Evolutionary conservation across 2,888 invertebrate genomes (phyloP).

Genomic region (Stenichneumon culpator): DNA sequence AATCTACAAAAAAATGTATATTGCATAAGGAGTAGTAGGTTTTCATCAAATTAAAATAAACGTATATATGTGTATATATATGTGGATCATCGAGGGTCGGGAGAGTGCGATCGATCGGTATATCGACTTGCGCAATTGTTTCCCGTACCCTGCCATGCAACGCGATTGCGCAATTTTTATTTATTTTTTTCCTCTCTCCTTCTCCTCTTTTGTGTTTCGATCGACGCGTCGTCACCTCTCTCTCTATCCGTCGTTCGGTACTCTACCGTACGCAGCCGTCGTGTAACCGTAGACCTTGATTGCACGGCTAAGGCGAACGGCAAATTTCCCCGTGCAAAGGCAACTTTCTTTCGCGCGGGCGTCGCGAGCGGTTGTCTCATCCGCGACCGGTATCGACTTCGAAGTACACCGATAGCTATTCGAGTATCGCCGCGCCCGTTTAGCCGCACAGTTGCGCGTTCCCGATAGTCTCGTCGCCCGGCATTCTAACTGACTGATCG

Average conservation of each 20-base stretch:
- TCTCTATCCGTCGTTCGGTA: neutral
- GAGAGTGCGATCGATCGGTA: constrained; percentile 60
- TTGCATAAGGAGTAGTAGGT: too few species aligned
- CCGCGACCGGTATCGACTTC: constrained; percentile 39
- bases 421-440: constrained; percentile 41
- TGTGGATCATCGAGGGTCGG: constrained; percentile 9
- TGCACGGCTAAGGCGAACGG: constrained; percentile 5
- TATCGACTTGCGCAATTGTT: constrained; percentile 64
- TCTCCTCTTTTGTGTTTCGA: constrained; percentile 36
- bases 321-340: constrained; percentile 60
- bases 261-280: neutral
- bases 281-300: neutral
- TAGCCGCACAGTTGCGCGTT: constrained; percentile 29
- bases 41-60: too few species aligned
- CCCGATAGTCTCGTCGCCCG: neutral
- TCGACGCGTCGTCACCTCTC: constrained; percentile 31
- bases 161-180: constrained; percentile 57
- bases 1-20: too few species aligned
- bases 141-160: constrained; percentile 45
- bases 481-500: neutral
- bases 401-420: constrained; percentile 33
- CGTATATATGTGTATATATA: neutral
- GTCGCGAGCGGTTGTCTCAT: constrained; percentile 49
- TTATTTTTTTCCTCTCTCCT: constrained; percentile 13
- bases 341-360: constrained; percentile 64